These are phyloP conservation scores for Chaunax sp. DNA, from an alignment of 2,797 vertebrate species.

Conservation along the genomic window DNA sequence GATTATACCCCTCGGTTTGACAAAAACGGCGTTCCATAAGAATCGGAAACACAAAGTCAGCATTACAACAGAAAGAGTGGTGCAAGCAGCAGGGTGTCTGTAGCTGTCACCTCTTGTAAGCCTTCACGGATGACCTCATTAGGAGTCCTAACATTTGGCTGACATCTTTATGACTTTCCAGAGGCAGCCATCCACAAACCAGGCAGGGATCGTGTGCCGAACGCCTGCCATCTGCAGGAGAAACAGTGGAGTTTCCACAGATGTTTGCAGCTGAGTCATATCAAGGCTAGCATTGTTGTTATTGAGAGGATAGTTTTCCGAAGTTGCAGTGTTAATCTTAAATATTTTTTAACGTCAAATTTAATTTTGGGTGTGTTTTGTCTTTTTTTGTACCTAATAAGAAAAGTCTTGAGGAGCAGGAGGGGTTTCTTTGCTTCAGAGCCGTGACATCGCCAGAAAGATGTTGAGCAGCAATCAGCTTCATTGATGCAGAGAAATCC, in stretches of 20 bases:
- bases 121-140: constrained; percentile 66
- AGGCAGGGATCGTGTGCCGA: constrained; percentile 48
- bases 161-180: constrained; percentile 67
- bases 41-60: constrained; percentile 42
- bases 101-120: constrained; percentile 59
- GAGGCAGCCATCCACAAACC: constrained; percentile 55
- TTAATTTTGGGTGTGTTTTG: no score
- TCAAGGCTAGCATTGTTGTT: constrained; percentile 1
- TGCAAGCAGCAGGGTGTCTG: constrained; percentile 54
- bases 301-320: not conserved
- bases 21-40: constrained; percentile 30
- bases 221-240: constrained; percentile 31
- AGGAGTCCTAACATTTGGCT: constrained; percentile 47
- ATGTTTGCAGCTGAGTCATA: constrained; percentile 9
- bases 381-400: no score
- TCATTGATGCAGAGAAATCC: no score
- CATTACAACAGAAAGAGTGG: constrained; percentile 31
- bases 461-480: no score
- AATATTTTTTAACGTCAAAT: no score
- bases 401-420: no score
- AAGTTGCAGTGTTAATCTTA: no score
- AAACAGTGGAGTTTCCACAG: constrained; percentile 1
- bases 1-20: constrained; percentile 30
- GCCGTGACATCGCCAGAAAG: no score
- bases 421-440: no score